Evolutionary conservation across 2,888 invertebrate genomes (phyloP).

Genomic region (Erebia epiphron): DNA sequence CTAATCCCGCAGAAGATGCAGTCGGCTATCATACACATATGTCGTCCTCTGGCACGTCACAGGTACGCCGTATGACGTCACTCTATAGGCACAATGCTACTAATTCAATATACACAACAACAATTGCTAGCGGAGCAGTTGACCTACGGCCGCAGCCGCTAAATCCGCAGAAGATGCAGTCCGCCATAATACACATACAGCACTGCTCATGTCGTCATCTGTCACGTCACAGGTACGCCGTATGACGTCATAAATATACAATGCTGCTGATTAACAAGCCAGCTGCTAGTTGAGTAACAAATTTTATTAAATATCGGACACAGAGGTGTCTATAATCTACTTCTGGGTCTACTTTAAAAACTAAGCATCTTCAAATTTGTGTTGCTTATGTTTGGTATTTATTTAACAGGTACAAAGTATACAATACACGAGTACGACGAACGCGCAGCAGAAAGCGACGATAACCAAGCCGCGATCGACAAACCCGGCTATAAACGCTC

Average conservation of each 20-base stretch:
- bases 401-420: constrained; percentile 68
- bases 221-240: constrained; percentile 69
- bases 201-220: constrained; percentile 73
- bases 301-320: too few relatives aligned
- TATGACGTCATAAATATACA: too few relatives aligned
- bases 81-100: too few relatives aligned
- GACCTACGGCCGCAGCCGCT: constrained; percentile 78
- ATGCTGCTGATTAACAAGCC: constrained; percentile 38
- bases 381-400: background rate
- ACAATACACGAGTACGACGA: constrained; percentile 70
- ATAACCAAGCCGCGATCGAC: constrained; percentile 80
- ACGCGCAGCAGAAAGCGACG: constrained; percentile 77
- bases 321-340: too few relatives aligned
- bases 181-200: constrained; percentile 79
- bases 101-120: constrained; percentile 44
- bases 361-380: too few relatives aligned
- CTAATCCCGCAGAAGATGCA: constrained; percentile 80
- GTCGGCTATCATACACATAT: constrained; percentile 79
- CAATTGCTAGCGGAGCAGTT: constrained; percentile 77
- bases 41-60: constrained; percentile 69
- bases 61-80: constrained; percentile 50
- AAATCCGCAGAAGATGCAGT: constrained; percentile 79
- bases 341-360: too few relatives aligned
- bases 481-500: constrained; percentile 88
- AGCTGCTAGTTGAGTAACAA: too few relatives aligned